Evolutionary conservation across 2,888 invertebrate species (phyloP).

Genomic region (Chydorus sphaericus): DNA sequence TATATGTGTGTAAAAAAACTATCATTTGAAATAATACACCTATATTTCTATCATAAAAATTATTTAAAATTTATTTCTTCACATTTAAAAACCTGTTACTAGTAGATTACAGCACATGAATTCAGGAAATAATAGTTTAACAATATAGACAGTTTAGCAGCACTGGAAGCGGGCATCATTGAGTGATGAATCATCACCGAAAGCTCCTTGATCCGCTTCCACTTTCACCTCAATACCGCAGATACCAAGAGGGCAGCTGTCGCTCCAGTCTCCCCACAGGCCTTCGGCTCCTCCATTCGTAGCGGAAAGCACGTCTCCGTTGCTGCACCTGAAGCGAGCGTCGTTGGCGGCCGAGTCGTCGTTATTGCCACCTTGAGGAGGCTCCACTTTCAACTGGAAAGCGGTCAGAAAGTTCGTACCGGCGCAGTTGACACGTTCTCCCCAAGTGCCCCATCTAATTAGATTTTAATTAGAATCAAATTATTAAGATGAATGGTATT

Average conservation of each 20-base stretch:
- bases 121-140: too few relatives aligned
- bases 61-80: too few relatives aligned
- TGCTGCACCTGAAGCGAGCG: neutral
- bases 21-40: too few relatives aligned
- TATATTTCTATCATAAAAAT: too few relatives aligned
- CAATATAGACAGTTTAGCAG: slow-evolving; percentile 8
- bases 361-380: neutral
- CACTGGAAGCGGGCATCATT: slow-evolving; percentile 16
- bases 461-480: too few relatives aligned
- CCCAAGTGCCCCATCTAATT: neutral
- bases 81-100: too few relatives aligned
- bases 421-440: neutral
- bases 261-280: slow-evolving; percentile 7
- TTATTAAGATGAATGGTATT: too few relatives aligned
- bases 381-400: neutral
- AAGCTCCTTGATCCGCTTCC: slow-evolving; percentile 10
- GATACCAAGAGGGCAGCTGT: slow-evolving; percentile 10
- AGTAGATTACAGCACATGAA: too few relatives aligned
- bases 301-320: neutral
- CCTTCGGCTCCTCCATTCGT: neutral
- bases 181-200: slow-evolving; percentile 16
- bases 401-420: neutral
- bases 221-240: slow-evolving; percentile 16
- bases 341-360: slow-evolving; percentile 10
- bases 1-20: too few relatives aligned